Percentiles rank a stretch among this genome's conserved stretches.
These are phyloP conservation scores for Tenrec ecaudatus DNA, from an alignment of 2,113 vertebrate genomes.

Conservation along the genomic window DNA sequence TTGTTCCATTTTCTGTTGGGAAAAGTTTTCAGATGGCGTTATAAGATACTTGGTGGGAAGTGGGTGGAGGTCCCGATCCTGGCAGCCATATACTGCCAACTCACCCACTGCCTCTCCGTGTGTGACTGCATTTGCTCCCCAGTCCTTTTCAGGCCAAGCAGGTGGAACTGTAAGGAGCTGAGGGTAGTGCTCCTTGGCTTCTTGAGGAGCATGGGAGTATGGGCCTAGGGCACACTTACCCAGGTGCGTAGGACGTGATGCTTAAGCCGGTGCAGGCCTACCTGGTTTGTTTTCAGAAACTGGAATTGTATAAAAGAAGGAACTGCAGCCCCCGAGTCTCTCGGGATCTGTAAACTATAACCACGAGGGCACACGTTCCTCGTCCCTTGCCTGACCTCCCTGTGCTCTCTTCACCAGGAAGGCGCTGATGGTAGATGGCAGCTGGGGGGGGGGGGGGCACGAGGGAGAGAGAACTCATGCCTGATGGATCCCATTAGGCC, in stretches of 20 bases:
- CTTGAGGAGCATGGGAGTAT: not conserved
- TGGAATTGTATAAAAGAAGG: not conserved
- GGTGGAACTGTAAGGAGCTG: not conserved
- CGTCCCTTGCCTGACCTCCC: constrained; percentile 73
- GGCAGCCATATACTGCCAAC: not conserved
- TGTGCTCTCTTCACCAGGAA: constrained; percentile 60
- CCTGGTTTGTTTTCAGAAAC: constrained; percentile 53
- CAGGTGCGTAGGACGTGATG: not conserved
- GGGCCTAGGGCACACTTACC: not conserved
- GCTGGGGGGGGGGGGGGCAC: not conserved
- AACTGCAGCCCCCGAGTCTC: constrained; percentile 31
- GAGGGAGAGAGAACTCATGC: not conserved
- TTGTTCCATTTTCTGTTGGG: constrained; percentile 15
- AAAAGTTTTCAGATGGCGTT: constrained; percentile 37
- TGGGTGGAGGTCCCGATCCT: not conserved
- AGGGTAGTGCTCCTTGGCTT: not conserved
- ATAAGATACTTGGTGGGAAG: not conserved
- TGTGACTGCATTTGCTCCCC: not conserved
- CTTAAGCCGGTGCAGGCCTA: constrained; percentile 2
- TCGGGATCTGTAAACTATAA: constrained; percentile 40
- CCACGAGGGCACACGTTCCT: constrained; percentile 14
- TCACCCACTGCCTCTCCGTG: not conserved
- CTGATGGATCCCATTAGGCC: constrained; percentile 77
- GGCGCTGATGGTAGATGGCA: constrained; percentile 50
- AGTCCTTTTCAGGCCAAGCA: not conserved